Evolutionary conservation across 2,888 invertebrate species (phyloP), one percentile per base, ranked within the genome.

Genomic region (Antheraea yamamai): DNA sequence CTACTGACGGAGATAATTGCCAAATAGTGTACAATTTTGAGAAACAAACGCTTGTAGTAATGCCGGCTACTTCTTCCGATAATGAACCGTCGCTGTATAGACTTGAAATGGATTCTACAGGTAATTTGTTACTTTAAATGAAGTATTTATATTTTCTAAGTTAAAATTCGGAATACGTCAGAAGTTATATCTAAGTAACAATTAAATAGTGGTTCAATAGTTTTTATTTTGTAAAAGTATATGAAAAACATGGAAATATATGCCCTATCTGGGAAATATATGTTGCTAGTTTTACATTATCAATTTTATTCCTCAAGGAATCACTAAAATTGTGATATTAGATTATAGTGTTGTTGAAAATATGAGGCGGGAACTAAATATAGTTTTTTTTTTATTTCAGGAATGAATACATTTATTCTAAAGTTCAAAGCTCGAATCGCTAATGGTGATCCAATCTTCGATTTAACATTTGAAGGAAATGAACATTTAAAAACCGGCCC

Each of bases 21-120:
- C 74, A n/a, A 68, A 75, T 85, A 6, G 66, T 23, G 30, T 82
- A 76, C 35, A 16, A 81, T 71, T 81, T 79, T 61, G 18, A 76
- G 47, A 68, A 70, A 1, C 23, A 74, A 0, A 74, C 7, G 18
- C 71, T 82, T 20, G 18, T 8, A 20, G 77, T 80, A 35, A 74
- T 76, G 26, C 82, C 84, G 20, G 52, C 74, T 7, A 55, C 77
- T 64, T 52, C 68, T 52, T 39, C n/a, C 16, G 68, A 75, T 3
- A n/a, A 73, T 55, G 68, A 68, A 35, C 39, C 35, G 72, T 8
- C 47, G 64, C 30, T 4, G 3, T 73, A 73, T 72, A 66, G 3
- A 4, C 30, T 75, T 35, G 73, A 73, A 30, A 16, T 55, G 12
- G 52, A 70, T 16, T n/a, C 47, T 58, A 72, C 30, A 52, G 68